These are phyloP conservation scores for Oedothorax gibbosus DNA, from an alignment of 1,140 invertebrate genomes.

Conservation along the genomic window DNA sequence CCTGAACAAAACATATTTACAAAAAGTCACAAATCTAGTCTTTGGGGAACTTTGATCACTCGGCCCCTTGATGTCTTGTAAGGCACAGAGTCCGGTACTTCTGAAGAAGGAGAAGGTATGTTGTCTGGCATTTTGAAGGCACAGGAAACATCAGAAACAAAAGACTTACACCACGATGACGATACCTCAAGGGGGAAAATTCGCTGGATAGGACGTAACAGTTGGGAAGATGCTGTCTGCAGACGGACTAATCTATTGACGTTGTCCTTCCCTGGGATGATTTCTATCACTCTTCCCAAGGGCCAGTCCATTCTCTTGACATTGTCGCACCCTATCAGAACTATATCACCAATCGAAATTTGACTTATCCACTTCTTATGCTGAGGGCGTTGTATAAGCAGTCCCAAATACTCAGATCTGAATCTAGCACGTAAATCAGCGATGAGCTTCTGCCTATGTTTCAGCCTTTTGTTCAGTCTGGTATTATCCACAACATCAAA, in stretches of 20 bases:
- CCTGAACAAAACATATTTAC: not conserved
- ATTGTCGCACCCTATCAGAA: not conserved
- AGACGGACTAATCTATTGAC: too few species aligned
- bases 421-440: conserved; percentile 18
- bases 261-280: too few species aligned
- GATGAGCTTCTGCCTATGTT: not conserved
- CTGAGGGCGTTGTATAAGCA: conserved; percentile 9
- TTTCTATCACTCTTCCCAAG: too few species aligned
- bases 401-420: conserved; percentile 10
- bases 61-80: not conserved
- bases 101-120: too few species aligned
- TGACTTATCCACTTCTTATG: not conserved
- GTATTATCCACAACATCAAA: not conserved
- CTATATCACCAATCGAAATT: conserved; percentile 13
- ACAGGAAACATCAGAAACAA: too few species aligned
- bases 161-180: too few species aligned
- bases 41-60: not conserved
- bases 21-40: not conserved
- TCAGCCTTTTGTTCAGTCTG: conserved; percentile 9
- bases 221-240: too few species aligned
- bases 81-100: too few species aligned
- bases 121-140: too few species aligned
- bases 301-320: too few species aligned
- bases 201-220: too few species aligned
- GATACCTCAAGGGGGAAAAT: too few species aligned